Conservation (phyloP, 2,797 vertebrate genomes). For the Acipenser transmontanus region DNA sequence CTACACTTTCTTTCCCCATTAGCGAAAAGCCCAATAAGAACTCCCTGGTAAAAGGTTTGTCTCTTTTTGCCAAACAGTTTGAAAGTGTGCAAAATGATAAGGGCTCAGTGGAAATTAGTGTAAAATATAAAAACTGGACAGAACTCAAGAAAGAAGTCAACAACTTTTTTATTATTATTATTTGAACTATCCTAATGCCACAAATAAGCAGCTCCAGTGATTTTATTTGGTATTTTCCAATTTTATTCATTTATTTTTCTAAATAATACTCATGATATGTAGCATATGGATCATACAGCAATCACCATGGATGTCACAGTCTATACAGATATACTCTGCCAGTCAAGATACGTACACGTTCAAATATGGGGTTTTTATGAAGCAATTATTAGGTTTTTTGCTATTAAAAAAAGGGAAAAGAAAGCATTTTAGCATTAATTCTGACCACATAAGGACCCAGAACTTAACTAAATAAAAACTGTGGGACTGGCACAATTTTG, state of each 20-base stretch:
- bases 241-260: neutral
- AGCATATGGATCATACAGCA: neutral
- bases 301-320: slow-evolving; percentile 11
- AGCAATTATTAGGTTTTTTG: slow-evolving; percentile 36
- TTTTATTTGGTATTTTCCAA: slow-evolving; percentile 19
- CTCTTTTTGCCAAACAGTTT: too few relatives aligned
- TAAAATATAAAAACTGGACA: slow-evolving; percentile 21
- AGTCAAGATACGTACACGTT: slow-evolving; percentile 40
- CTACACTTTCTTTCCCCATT: too few relatives aligned
- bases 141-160: slow-evolving; percentile 30
- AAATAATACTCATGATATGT: neutral
- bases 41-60: too few relatives aligned
- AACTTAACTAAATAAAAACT: slow-evolving; percentile 43
- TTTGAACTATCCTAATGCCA: slow-evolving; percentile 61
- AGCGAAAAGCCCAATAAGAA: too few relatives aligned
- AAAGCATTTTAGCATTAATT: slow-evolving; percentile 44
- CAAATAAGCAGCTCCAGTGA: slow-evolving; percentile 49
- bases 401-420: slow-evolving; percentile 8
- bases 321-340: slow-evolving; percentile 11
- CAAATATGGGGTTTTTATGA: slow-evolving; percentile 16
- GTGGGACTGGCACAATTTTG: slow-evolving; percentile 48
- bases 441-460: slow-evolving; percentile 28
- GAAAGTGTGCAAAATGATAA: too few relatives aligned
- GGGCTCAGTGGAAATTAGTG: neutral
- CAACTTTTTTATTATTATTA: slow-evolving; percentile 64